phyloP scores from a whole-genome alignment of 2,888 invertebrate species.

The Parascotia fuliginaria region DNA sequence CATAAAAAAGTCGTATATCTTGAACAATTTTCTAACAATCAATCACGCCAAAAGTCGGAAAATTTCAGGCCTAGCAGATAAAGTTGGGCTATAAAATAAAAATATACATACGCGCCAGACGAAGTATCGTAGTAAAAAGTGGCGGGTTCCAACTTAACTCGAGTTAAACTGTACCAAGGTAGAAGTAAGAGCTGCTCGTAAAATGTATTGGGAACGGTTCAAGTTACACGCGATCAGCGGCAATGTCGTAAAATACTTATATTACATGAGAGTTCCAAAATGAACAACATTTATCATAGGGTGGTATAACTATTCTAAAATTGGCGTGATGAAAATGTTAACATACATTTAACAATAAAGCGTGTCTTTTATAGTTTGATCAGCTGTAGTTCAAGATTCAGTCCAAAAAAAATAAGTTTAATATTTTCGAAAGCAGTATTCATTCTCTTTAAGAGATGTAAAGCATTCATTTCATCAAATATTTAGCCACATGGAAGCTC shows the following conservation, averaged over 20 bases:
- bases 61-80: constrained; percentile 1
- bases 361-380: too few relatives aligned
- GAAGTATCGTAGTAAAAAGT: constrained; percentile 42
- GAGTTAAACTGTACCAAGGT: constrained; percentile 51
- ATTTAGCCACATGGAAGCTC: too few relatives aligned
- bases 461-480: too few relatives aligned
- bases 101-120: constrained; percentile 31
- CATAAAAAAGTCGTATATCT: not conserved
- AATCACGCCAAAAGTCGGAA: not conserved
- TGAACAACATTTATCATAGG: too few relatives aligned
- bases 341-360: too few relatives aligned
- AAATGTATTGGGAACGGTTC: constrained; percentile 12
- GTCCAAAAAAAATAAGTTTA: too few relatives aligned
- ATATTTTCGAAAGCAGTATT: too few relatives aligned
- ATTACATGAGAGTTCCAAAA: too few relatives aligned
- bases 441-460: too few relatives aligned
- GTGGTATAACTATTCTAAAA: too few relatives aligned
- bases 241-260: not conserved
- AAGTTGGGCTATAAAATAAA: constrained; percentile 24
- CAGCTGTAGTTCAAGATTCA: too few relatives aligned
- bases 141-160: constrained; percentile 42
- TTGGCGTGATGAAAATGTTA: too few relatives aligned
- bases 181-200: constrained; percentile 45
- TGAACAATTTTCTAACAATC: not conserved
- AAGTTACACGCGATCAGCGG: constrained; percentile 2